Evolutionary conservation across 2,888 invertebrate species (phyloP).

Genomic region (Drosophila colorata): DNA sequence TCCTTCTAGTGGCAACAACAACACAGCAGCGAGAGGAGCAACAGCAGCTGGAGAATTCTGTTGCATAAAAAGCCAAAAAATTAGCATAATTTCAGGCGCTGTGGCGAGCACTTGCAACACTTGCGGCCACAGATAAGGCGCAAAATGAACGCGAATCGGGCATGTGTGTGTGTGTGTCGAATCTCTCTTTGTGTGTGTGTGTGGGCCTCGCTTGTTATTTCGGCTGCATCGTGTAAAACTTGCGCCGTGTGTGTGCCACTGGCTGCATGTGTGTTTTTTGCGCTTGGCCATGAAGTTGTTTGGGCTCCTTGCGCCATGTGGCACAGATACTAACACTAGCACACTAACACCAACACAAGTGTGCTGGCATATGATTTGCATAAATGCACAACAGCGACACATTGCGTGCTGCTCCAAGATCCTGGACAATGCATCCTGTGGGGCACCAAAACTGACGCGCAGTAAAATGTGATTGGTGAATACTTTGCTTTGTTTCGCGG

Average conservation of each 20-base stretch:
- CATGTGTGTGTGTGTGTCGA: conserved; percentile 13
- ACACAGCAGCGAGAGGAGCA: conserved; percentile 25
- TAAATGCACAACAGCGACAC: conserved; percentile 64
- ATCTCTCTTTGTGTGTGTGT: conserved; percentile 12
- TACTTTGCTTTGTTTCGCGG: not conserved
- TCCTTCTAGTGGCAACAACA: conserved; percentile 40
- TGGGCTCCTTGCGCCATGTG: conserved; percentile 40
- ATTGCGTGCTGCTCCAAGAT: conserved; percentile 41
- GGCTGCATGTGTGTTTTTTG: conserved; percentile 33
- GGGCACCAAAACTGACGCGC: conserved; percentile 5
- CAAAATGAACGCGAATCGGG: conserved; percentile 68
- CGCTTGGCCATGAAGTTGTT: conserved; percentile 52
- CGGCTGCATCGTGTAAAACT: conserved; percentile 52
- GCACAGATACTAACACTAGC: conserved; percentile 20
- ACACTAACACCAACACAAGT: conserved; percentile 16
- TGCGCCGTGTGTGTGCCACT: conserved; percentile 52
- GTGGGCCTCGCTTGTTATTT: conserved; percentile 51
- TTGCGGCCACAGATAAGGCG: conserved; percentile 73
- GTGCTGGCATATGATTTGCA: conserved; percentile 58
- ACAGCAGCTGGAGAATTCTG: conserved; percentile 44
- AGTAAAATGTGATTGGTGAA: not conserved
- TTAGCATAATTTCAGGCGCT: conserved; percentile 76
- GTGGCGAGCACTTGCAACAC: conserved; percentile 60
- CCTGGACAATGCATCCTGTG: conserved; percentile 40
- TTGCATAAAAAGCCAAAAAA: conserved; percentile 74